phyloP scores from a whole-genome alignment of 2,888 invertebrate genomes.

The Lepidocyrtinus sp. region DNA sequence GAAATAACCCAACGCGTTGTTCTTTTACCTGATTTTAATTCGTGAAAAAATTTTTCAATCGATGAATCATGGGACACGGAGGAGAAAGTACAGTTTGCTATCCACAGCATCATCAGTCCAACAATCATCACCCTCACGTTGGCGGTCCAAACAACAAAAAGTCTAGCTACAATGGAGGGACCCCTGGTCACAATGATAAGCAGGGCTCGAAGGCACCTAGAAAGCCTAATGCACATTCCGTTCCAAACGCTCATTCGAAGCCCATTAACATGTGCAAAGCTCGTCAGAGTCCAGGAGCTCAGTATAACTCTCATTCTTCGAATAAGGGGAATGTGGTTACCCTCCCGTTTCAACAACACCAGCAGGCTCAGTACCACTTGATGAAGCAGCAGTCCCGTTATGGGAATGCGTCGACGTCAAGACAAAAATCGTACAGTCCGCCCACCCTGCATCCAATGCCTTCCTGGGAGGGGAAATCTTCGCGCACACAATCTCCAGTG shows the following conservation, averaged over 20 bases:
- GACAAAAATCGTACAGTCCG: conserved; percentile 57
- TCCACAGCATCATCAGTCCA: conserved; percentile 40
- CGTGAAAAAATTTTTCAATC: conserved; percentile 42
- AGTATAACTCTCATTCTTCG: conserved; percentile 23
- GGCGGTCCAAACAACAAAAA: conserved; percentile 48
- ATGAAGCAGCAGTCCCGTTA: conserved; percentile 41
- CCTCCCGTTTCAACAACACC: conserved; percentile 48
- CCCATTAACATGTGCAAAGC: conserved; percentile 31
- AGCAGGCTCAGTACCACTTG: conserved; percentile 30
- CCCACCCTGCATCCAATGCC: conserved; percentile 55
- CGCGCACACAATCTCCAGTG: conserved; percentile 38
- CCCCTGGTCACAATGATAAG: conserved; percentile 47
- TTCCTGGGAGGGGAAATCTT: conserved; percentile 32
- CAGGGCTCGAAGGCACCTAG: conserved; percentile 42
- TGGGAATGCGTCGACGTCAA: conserved; percentile 19
- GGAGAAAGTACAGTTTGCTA: conserved; percentile 45
- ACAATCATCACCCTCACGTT: conserved; percentile 41
- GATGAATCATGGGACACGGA: conserved; percentile 58
- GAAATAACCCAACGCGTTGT: conserved; percentile 31
- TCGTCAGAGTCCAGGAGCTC: conserved; percentile 43
- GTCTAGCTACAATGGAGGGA: conserved; percentile 40
- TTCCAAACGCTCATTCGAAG: conserved; percentile 35
- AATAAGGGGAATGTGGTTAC: conserved; percentile 31
- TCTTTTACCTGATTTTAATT: conserved; percentile 25
- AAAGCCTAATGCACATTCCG: conserved; percentile 40